These are phyloP conservation scores for Coelopa pilipes DNA, from an alignment of 2,888 invertebrate genomes.

Conservation along the genomic window DNA sequence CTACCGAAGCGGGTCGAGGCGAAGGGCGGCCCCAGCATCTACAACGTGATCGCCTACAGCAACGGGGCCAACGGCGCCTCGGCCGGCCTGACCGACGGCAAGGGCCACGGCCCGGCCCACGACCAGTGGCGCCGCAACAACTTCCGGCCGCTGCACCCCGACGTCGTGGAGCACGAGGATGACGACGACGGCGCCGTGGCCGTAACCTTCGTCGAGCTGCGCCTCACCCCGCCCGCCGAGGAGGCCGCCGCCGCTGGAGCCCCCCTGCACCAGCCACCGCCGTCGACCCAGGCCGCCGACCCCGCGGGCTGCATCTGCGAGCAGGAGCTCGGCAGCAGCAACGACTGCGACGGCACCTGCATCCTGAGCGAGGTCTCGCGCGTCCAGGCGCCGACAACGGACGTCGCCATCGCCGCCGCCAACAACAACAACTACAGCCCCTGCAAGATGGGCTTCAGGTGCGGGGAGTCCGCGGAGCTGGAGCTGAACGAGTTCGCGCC, in stretches of 20 bases:
- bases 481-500: slow-evolving; percentile 4
- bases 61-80: background rate
- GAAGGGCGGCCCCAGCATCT: slow-evolving; percentile 28
- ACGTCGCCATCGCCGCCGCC: slow-evolving; percentile 30
- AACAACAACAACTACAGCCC: slow-evolving; percentile 11
- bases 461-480: background rate
- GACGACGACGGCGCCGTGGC: slow-evolving; percentile 46
- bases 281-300: slow-evolving; percentile 42
- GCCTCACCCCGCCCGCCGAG: slow-evolving; percentile 21
- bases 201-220: slow-evolving; percentile 3
- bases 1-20: background rate
- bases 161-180: slow-evolving; percentile 59
- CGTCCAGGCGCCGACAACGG: slow-evolving; percentile 44
- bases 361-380: slow-evolving; percentile 59
- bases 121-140: slow-evolving; percentile 58
- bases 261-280: slow-evolving; percentile 36
- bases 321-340: slow-evolving; percentile 56
- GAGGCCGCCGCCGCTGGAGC: slow-evolving; percentile 1
- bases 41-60: background rate
- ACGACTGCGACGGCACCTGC: slow-evolving; percentile 58
- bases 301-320: slow-evolving; percentile 56
- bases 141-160: slow-evolving; percentile 59
- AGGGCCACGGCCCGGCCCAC: slow-evolving; percentile 13
- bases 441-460: slow-evolving; percentile 10
- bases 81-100: slow-evolving; percentile 15